Evolutionary conservation across 2,113 vertebrate species (phyloP).

Genomic region (Pholis gunnellus): DNA sequence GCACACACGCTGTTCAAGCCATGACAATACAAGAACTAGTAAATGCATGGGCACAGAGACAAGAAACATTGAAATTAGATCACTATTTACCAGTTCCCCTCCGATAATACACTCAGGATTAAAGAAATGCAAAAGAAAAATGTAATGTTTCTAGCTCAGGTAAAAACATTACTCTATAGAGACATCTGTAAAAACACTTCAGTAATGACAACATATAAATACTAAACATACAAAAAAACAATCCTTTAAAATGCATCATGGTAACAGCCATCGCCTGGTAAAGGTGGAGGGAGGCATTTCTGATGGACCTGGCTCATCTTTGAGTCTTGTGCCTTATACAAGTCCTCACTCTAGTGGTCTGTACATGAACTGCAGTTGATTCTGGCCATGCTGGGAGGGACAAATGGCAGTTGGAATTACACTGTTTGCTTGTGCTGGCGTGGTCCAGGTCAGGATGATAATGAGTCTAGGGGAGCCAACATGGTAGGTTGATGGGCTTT

Average conservation of each 20-base stretch:
- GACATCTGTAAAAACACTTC: conserved; percentile 40
- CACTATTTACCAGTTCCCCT: conserved; percentile 20
- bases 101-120: conserved; percentile 16
- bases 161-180: conserved; percentile 39
- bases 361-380: conserved; percentile 70
- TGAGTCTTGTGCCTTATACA: conserved; percentile 81
- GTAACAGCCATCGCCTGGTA: conserved; percentile 31
- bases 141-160: conserved; percentile 23
- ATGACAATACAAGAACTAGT: conserved; percentile 40
- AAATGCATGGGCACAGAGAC: conserved; percentile 49
- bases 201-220: conserved; percentile 39
- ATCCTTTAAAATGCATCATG: conserved; percentile 35
- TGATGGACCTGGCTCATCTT: conserved; percentile 15
- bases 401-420: conserved; percentile 10
- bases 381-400: conserved; percentile 24
- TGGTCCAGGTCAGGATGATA: conserved; percentile 18
- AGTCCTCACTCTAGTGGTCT: conserved; percentile 86
- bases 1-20: conserved; percentile 18
- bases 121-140: conserved; percentile 38
- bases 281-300: conserved; percentile 41
- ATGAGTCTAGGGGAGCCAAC: neutral
- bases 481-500: neutral
- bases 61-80: conserved; percentile 41
- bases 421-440: conserved; percentile 19
- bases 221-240: conserved; percentile 34